Evolutionary conservation across 2,797 vertebrate species (phyloP), one percentile per base, ranked within the genome.

Genomic region (Cheirogaleus major): DNA sequence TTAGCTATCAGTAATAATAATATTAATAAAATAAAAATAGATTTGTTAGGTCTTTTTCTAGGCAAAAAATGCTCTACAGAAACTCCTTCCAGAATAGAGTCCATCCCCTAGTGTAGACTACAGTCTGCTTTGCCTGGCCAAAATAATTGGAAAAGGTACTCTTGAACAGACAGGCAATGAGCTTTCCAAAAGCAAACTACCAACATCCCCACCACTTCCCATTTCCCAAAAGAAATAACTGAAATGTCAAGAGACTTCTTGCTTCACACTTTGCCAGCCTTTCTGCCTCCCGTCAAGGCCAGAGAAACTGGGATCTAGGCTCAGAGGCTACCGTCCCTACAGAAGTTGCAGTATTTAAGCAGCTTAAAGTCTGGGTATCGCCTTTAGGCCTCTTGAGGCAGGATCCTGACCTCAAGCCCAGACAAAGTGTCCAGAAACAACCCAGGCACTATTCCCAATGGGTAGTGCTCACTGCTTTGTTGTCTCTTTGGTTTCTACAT

Each of bases 11-110:
- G 80, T 76, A 81, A 81, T 63, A 93, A 65, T 67, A 69, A 78
- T 69, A 81, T n/a, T 63, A 93, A 86, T 89, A 92, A 90, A 88
- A 78, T 22, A 91, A 95, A 97, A 95, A 73, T 70, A 86, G 90
- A 79, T 91, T 76, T 93, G n/a, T 15, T 89, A 45, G 75, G 23
- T 63, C 41, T 18, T 85, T 3, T 45, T 85, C 59, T 45, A 84
- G 67, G 61, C 6, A 95, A 82, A 9, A 92, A 85, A 83, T 69
- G 4, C 23, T 75, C 41, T 82, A 12, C 14, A 88, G 80, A 80
- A 75, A 89, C 35, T 45, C 4, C 55, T 79, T 95, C 25, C 55
- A 79, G 65, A 95, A 84, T 32, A 86, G 25, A 57, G 23, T 80
- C n/a, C n/a, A 9, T 57, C 30, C 30, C 48, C 4, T 79, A 50